A percentile compares a stretch with the other conserved stretches of the same genome.
These are phyloP conservation scores for Syngnathus floridae DNA, from an alignment of 2,113 vertebrate species.

Conservation along the genomic window DNA sequence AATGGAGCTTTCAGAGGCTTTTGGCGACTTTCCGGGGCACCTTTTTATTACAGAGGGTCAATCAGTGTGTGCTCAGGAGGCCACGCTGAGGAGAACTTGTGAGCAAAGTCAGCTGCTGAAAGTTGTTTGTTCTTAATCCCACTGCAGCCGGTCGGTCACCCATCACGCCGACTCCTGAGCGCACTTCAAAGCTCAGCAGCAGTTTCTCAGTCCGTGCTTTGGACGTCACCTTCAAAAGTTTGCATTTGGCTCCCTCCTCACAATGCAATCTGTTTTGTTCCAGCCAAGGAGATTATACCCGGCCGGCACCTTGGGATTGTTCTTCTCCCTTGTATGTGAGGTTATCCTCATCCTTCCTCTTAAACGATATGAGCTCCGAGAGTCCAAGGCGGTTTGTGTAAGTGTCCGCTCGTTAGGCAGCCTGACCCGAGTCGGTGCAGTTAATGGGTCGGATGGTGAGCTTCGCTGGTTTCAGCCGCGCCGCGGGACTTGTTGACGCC, in stretches of 20 bases:
- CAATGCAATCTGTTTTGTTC: slow-evolving; percentile 59
- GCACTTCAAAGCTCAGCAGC: slow-evolving; percentile 58
- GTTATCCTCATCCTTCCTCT: slow-evolving; percentile 52
- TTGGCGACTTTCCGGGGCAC: slow-evolving; percentile 31
- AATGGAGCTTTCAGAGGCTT: slow-evolving; percentile 47
- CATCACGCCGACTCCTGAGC: slow-evolving; percentile 51
- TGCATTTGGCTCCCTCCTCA: slow-evolving; percentile 36
- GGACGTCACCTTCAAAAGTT: slow-evolving; percentile 57
- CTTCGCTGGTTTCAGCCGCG: slow-evolving; percentile 35
- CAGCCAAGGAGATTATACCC: slow-evolving; percentile 55
- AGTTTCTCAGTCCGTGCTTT: slow-evolving; percentile 43
- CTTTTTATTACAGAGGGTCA: slow-evolving; percentile 14
- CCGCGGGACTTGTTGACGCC: slow-evolving; percentile 37
- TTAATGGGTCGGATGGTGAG: slow-evolving; percentile 49
- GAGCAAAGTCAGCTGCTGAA: slow-evolving; percentile 47
- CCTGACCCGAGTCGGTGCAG: slow-evolving; percentile 37
- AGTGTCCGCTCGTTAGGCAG: slow-evolving; percentile 45
- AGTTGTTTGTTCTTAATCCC: slow-evolving; percentile 58
- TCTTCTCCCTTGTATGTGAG: slow-evolving; percentile 55
- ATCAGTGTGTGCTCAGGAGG: slow-evolving; percentile 43
- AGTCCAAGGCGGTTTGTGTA: slow-evolving; percentile 21
- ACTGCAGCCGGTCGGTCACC: slow-evolving; percentile 36
- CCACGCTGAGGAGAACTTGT: slow-evolving; percentile 48
- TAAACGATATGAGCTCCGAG: slow-evolving; percentile 48
- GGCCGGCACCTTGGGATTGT: slow-evolving; percentile 44